phyloP scores from a whole-genome alignment of 2,888 invertebrate species.

The Villa cingulata region DNA sequence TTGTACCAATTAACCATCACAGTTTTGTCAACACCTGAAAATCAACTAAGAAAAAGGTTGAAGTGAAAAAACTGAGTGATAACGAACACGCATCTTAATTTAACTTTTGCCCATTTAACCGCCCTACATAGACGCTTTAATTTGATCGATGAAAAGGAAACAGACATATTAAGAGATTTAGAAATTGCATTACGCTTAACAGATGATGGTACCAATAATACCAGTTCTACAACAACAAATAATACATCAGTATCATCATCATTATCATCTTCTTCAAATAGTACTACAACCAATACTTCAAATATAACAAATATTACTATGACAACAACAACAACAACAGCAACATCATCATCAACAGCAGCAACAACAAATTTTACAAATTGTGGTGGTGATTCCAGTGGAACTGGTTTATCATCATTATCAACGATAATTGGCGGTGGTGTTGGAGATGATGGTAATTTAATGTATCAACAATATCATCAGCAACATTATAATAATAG shows the following conservation, averaged over 20 bases:
- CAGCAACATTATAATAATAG: not conserved
- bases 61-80: too few species aligned
- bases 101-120: conserved; percentile 93
- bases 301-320: conserved; percentile 11
- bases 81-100: conserved; percentile 97
- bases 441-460: too few species aligned
- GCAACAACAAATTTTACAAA: conserved; percentile 7
- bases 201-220: conserved; percentile 30
- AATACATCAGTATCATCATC: not conserved
- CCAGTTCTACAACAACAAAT: conserved; percentile 16
- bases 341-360: conserved; percentile 11
- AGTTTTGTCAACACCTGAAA: too few species aligned
- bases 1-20: too few species aligned
- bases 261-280: too few species aligned
- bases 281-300: conserved; percentile 9
- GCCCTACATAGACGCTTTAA: conserved; percentile 72
- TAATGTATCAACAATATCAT: not conserved
- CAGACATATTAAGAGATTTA: conserved; percentile 84
- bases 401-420: conserved; percentile 2
- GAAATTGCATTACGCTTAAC: conserved; percentile 65
- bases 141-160: conserved; percentile 90
- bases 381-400: not conserved
- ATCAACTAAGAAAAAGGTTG: too few species aligned
- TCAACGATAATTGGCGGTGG: too few species aligned
- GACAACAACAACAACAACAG: conserved; percentile 11